Conservation (phyloP, 2,888 invertebrate species). For the Timema podura region DNA sequence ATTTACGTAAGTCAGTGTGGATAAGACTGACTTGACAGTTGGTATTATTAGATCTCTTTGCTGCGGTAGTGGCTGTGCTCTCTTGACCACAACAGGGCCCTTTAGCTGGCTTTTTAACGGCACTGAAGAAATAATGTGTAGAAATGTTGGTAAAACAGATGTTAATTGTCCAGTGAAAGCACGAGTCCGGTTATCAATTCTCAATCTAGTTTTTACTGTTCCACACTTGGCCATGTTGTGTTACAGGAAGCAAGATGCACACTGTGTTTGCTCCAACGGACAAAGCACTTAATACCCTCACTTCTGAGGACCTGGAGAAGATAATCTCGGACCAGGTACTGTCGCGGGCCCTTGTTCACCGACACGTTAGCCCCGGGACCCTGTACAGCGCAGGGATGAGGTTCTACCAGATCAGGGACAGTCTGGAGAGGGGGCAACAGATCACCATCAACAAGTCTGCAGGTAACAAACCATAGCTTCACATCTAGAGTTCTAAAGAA, state of each 20-base stretch:
- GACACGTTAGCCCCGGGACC: constrained; percentile 72
- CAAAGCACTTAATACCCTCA: constrained; percentile 67
- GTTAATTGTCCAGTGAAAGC: no score
- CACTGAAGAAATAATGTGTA: no score
- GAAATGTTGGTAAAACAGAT: no score
- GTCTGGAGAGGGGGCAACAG: constrained; percentile 68
- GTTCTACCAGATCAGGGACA: constrained; percentile 80
- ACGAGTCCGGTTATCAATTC: no score
- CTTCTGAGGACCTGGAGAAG: constrained; percentile 57
- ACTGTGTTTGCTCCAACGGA: constrained; percentile 84
- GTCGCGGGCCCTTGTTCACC: constrained; percentile 69
- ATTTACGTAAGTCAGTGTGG: no score
- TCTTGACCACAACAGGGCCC: no score
- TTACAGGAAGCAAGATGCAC: constrained; percentile 24
- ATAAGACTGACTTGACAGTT: no score
- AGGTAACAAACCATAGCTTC: constrained; percentile 45
- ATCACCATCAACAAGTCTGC: constrained; percentile 76
- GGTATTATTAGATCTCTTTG: no score
- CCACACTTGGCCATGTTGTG: not conserved
- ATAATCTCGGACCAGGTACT: constrained; percentile 56
- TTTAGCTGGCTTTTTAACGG: no score
- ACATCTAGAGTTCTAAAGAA: no score
- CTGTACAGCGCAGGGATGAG: constrained; percentile 83
- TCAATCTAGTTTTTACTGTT: no score
- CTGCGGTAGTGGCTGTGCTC: no score